A percentile compares a stretch with the other conserved stretches of the same genome.
Evolutionary conservation across 1,140 invertebrate genomes (phyloP).

Genomic region (Panagrolaimus sp.): DNA sequence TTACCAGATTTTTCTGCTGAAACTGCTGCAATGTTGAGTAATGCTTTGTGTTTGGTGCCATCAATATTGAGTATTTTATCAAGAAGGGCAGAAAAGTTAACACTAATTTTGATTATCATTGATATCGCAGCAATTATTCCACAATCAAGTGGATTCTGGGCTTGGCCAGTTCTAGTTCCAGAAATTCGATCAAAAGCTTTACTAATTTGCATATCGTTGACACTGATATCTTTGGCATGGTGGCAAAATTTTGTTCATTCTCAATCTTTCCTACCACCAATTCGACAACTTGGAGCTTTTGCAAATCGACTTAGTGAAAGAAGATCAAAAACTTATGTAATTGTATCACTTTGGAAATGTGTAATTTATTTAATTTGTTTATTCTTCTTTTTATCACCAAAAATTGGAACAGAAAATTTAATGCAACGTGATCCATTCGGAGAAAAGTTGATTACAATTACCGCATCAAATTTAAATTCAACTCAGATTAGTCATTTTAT

Average conservation of each 20-base stretch:
- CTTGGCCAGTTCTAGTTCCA: conserved; percentile 46
- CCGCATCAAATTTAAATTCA: conserved; percentile 49
- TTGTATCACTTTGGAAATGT: conserved; percentile 54
- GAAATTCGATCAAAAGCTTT: conserved; percentile 33
- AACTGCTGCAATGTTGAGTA: conserved; percentile 52
- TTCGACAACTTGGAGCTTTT: conserved; percentile 44
- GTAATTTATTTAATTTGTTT: conserved; percentile 49
- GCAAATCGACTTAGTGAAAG: conserved; percentile 40
- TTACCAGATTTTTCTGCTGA: conserved; percentile 50
- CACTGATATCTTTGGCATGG: conserved; percentile 52
- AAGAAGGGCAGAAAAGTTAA: conserved; percentile 35
- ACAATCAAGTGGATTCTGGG: conserved; percentile 51
- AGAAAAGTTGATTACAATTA: conserved; percentile 57
- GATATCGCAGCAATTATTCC: conserved; percentile 48
- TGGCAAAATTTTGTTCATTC: conserved; percentile 58
- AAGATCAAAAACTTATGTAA: conserved; percentile 51
- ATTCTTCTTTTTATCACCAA: conserved; percentile 45
- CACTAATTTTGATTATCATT: conserved; percentile 50
- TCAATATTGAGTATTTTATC: conserved; percentile 45
- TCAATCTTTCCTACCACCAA: conserved; percentile 53
- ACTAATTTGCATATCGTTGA: conserved; percentile 42
- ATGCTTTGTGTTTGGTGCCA: conserved; percentile 52
- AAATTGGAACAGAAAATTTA: conserved; percentile 35
- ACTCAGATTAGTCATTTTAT: conserved; percentile 52
- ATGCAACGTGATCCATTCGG: conserved; percentile 54